Conservation (phyloP, 2,113 vertebrate species). For the Pantherophis guttatus region DNA sequence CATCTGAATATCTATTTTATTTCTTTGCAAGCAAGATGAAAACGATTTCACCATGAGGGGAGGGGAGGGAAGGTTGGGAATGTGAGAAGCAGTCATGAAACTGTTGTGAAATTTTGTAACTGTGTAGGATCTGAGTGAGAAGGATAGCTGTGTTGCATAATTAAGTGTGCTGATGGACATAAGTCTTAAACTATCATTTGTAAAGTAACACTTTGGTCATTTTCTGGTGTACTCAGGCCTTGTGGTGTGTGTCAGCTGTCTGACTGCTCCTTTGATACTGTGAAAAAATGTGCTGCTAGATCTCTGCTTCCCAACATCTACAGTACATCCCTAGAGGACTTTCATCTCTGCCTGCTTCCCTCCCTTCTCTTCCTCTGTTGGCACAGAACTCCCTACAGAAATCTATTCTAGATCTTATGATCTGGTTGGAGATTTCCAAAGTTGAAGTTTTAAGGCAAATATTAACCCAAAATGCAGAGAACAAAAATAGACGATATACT, state of each 20-base stretch:
- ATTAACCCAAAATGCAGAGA: not conserved
- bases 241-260: constrained; percentile 13
- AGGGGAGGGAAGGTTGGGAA: not conserved
- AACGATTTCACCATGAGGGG: not conserved
- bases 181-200: constrained; percentile 1
- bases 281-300: not conserved
- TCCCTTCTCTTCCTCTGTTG: not conserved
- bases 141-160: not conserved
- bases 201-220: constrained; percentile 21
- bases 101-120: not conserved
- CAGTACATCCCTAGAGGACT: not conserved
- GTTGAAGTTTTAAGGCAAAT: not conserved
- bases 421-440: not conserved
- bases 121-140: constrained; percentile 4
- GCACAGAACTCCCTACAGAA: not conserved
- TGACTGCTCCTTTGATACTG: not conserved
- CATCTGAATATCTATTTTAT: not conserved
- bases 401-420: not conserved
- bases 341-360: not conserved
- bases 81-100: not conserved
- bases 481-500: not conserved
- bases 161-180: constrained; percentile 2
- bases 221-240: not conserved
- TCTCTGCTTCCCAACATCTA: not conserved
- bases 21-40: not conserved